Conservation (phyloP, 2,113 vertebrate species). For the Bubalus kerabau region DNA sequence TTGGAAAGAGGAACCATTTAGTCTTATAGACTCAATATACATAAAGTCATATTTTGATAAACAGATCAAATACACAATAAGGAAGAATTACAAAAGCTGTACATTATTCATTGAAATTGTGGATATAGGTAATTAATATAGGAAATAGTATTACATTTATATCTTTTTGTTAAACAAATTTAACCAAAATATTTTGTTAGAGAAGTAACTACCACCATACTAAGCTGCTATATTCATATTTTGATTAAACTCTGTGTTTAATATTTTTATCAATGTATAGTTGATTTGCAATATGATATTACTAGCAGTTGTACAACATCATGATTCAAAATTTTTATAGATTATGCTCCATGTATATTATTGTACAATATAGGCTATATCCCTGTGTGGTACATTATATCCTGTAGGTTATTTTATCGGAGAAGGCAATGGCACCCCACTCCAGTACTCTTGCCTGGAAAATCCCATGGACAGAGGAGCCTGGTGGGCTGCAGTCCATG, state of each 20-base stretch:
- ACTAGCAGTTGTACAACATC: not conserved
- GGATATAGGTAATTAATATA: not conserved
- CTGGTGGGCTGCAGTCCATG: too few species aligned
- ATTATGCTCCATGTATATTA: not conserved
- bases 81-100: not conserved
- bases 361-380: not conserved
- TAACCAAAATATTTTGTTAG: not conserved
- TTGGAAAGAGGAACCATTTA: not conserved
- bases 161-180: not conserved
- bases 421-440: too few species aligned
- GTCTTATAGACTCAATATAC: not conserved
- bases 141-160: not conserved
- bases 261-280: not conserved
- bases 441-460: too few species aligned
- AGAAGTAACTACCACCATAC: not conserved
- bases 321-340: not conserved
- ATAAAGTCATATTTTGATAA: not conserved
- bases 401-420: not conserved
- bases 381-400: not conserved
- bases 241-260: not conserved
- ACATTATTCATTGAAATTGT: not conserved
- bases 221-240: not conserved
- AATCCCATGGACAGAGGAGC: too few species aligned
- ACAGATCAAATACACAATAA: not conserved
- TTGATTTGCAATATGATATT: not conserved